Percentiles rank a stretch among this genome's conserved stretches.
Evolutionary conservation across 2,797 vertebrate genomes (phyloP).

Genomic region (Syndactyla subalaris): DNA sequence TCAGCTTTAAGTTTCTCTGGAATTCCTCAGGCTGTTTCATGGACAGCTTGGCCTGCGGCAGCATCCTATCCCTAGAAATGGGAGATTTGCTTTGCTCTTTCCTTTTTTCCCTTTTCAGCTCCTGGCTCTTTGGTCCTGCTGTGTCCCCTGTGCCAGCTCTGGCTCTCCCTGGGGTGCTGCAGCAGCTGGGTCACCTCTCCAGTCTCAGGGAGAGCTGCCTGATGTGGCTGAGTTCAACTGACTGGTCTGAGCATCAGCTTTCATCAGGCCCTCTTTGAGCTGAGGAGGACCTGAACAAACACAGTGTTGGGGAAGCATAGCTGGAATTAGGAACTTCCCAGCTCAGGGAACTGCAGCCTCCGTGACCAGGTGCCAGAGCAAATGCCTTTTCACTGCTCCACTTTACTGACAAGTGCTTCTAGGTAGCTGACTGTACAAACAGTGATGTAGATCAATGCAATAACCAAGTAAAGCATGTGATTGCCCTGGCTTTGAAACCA

Average conservation of each 20-base stretch:
- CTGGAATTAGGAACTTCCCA: neutral
- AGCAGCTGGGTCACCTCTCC: accelerated
- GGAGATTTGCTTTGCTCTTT: neutral
- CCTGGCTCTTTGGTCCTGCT: neutral
- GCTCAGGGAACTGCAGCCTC: neutral
- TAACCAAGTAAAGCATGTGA: neutral
- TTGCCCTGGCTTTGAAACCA: neutral
- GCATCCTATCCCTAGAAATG: accelerated
- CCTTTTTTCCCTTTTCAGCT: neutral
- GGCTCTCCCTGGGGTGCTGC: neutral
- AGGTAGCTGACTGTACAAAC: accelerated
- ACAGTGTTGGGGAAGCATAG: accelerated
- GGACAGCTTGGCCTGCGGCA: neutral
- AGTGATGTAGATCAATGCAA: neutral
- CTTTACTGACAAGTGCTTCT: neutral
- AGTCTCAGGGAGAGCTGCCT: neutral
- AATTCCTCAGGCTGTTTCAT: neutral
- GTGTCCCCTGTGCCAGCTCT: neutral
- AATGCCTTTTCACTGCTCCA: neutral
- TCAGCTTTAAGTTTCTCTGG: neutral
- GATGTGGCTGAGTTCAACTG: neutral
- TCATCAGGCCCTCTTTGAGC: accelerated
- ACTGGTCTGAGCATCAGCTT: neutral
- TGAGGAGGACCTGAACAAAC: neutral
- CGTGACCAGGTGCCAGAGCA: neutral